These are phyloP conservation scores for Brachypteracias leptosomus DNA, from an alignment of 2,113 vertebrate species.

Conservation along the genomic window DNA sequence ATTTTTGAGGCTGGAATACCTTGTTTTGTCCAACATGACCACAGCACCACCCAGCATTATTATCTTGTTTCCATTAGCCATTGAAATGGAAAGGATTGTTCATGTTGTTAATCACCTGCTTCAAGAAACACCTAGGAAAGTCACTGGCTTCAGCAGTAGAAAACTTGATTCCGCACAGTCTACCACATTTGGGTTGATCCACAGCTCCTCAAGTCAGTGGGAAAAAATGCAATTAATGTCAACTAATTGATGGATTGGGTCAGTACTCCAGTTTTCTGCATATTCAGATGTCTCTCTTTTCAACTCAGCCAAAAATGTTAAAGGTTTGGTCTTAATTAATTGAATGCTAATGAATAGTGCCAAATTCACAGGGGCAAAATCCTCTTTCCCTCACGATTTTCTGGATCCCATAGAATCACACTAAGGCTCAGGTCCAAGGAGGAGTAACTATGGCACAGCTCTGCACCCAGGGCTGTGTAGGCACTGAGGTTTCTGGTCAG, in stretches of 20 bases:
- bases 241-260: constrained; percentile 43
- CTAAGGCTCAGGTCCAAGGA: background rate
- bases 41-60: background rate
- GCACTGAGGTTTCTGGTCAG: background rate
- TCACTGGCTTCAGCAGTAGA: background rate
- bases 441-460: background rate
- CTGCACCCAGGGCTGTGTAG: accelerated
- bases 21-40: background rate
- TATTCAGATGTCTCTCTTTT: background rate
- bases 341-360: background rate
- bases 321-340: constrained; percentile 31
- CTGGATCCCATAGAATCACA: background rate
- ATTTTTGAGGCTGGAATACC: background rate
- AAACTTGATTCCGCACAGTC: background rate
- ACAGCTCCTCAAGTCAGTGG: constrained; percentile 39
- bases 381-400: background rate
- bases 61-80: background rate
- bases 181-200: background rate
- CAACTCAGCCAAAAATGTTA: background rate
- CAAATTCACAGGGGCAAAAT: background rate
- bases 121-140: constrained; percentile 1
- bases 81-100: background rate
- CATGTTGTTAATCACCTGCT: background rate
- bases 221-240: constrained; percentile 58
- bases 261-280: background rate